Evolutionary conservation across 2,888 invertebrate species (phyloP).

Genomic region (Mellilla xanthometata): DNA sequence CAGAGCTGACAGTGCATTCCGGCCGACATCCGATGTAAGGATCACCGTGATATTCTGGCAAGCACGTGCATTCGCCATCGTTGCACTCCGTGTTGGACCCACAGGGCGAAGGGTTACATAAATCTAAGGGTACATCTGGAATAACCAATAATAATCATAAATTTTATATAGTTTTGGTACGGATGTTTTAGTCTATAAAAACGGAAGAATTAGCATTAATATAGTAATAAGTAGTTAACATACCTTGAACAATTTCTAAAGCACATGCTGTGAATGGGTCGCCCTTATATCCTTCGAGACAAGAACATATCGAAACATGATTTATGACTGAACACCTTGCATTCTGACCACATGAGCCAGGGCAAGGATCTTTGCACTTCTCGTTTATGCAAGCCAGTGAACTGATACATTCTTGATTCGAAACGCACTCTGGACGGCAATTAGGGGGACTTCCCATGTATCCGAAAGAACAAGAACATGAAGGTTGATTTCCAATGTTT

Average conservation of each 20-base stretch:
- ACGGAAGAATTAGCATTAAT: too few species aligned
- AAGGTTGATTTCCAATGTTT: slow-evolving; percentile 78
- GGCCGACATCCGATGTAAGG: slow-evolving; percentile 90
- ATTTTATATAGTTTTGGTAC: too few species aligned
- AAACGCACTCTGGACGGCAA: slow-evolving; percentile 86
- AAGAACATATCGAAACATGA: slow-evolving; percentile 85
- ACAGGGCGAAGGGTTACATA: slow-evolving; percentile 86
- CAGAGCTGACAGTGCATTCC: slow-evolving; percentile 89
- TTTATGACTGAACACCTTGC: slow-evolving; percentile 83
- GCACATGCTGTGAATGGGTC: slow-evolving; percentile 82
- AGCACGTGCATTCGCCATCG: slow-evolving; percentile 87
- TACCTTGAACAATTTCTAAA: slow-evolving; percentile 60
- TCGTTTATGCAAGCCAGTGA: slow-evolving; percentile 85
- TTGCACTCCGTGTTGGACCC: slow-evolving; percentile 88
- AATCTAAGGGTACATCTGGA: slow-evolving; percentile 64
- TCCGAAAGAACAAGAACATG: slow-evolving; percentile 83
- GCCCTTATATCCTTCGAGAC: slow-evolving; percentile 81
- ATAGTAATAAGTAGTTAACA: too few species aligned
- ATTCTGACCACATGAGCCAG: slow-evolving; percentile 85
- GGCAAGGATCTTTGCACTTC: slow-evolving; percentile 86
- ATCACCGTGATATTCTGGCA: slow-evolving; percentile 89
- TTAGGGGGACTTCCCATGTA: slow-evolving; percentile 86
- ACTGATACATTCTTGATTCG: slow-evolving; percentile 86
- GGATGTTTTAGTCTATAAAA: too few species aligned
- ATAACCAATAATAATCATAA: too few species aligned